Percentiles rank a stretch among this genome's conserved stretches.
These are phyloP conservation scores for Catocala fraxini DNA, from an alignment of 2,888 invertebrate species.

Conservation along the genomic window DNA sequence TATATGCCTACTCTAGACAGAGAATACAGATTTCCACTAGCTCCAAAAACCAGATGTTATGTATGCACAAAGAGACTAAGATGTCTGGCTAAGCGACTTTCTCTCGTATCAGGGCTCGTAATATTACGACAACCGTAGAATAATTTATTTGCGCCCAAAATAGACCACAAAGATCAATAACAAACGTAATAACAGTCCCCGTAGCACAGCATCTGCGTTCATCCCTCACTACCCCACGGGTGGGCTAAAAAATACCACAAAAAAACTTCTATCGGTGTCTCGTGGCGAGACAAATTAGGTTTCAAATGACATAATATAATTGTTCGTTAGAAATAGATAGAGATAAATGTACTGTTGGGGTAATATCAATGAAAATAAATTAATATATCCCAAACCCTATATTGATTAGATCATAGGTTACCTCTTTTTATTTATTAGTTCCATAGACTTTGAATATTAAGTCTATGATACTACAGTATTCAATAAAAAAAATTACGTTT, in stretches of 20 bases:
- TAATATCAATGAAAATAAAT: background rate
- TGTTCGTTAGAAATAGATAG: conserved; percentile 19
- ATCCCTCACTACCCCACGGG: conserved; percentile 49
- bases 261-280: conserved; percentile 21
- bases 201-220: conserved; percentile 53
- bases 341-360: background rate
- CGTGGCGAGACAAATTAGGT: conserved; percentile 50
- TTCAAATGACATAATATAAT: conserved; percentile 52
- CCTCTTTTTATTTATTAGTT: too few relatives aligned
- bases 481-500: too few relatives aligned
- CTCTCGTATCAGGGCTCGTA: too few relatives aligned
- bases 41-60: too few relatives aligned
- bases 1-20: too few relatives aligned
- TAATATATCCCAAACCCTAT: too few relatives aligned
- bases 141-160: conserved; percentile 38
- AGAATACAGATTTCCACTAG: too few relatives aligned
- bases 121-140: background rate
- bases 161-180: conserved; percentile 43
- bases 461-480: too few relatives aligned
- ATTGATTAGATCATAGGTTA: too few relatives aligned
- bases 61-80: too few relatives aligned
- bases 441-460: too few relatives aligned
- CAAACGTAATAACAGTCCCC: conserved; percentile 49
- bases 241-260: conserved; percentile 49
- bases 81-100: too few relatives aligned